Evolutionary conservation across 2,113 vertebrate species (phyloP), one percentile per base, ranked within the genome.

Genomic region (Anoura caudifer): DNA sequence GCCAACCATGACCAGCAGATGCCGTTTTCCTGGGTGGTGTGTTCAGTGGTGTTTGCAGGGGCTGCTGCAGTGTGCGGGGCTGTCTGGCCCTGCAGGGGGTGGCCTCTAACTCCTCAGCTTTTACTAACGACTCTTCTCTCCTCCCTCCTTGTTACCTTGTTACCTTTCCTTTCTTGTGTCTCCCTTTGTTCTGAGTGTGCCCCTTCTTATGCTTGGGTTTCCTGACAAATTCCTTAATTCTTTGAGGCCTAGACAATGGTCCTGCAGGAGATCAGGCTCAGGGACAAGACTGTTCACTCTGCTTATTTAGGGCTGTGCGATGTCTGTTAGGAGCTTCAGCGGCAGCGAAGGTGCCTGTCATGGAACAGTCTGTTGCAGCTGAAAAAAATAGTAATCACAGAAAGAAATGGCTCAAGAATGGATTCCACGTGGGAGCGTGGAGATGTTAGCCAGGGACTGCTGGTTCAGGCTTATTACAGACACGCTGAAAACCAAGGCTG

Each of bases 351-450:
- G 86, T 75, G 13, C 10, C 28, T 75, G 33, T 26, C 24, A 59
- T 36, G 31, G 87, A 87, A 92, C 56, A 19, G n/a, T 84, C 12
- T 81, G 31, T 54, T 72, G 47, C 43, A 76, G 70, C 47, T 96
- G 89, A 54, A 36, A 54, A 54, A 54, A 36, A 43, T 26, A n/a
- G 61, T 26, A 70, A 63, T 24, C 26, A 4, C 45, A 50, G 73
- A 84, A 76, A 87, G 77, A 82, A 90, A 87, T 92, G 80, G 20
- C 88, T 92, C 45, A 87, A 90, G 52, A 92, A 69, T 59, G 3
- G 15, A 90, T 76, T 86, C 56, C 52, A 22, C 38, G 31, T 79
- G 75, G 56, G 43, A 92, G 45, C 19, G 36, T 86, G 26, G 33
- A 69, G 56, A 61, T 95, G 43, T 77, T 87, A 14, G 36, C 94